Evolutionary conservation across 2,797 vertebrate species (phyloP).

Genomic region (Gephyroberyx darwinii): DNA sequence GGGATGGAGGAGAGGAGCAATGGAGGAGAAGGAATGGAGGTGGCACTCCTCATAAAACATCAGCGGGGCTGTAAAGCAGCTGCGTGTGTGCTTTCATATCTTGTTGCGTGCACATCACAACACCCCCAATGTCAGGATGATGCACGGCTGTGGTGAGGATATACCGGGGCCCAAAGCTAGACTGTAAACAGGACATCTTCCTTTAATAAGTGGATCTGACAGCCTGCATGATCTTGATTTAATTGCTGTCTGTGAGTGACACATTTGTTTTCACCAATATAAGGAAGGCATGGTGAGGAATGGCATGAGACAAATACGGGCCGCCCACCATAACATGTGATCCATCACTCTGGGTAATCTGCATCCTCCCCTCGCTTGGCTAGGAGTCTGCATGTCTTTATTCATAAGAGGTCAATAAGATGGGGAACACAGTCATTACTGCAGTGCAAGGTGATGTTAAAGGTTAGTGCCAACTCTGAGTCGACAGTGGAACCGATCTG

Average conservation of each 20-base stretch:
- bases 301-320: constrained; percentile 21
- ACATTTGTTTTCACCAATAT: constrained; percentile 39
- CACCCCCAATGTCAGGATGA: constrained; percentile 51
- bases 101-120: constrained; percentile 27
- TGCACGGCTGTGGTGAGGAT: constrained; percentile 42
- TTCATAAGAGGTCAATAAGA: not conserved
- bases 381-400: not conserved
- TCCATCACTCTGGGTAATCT: constrained; percentile 19
- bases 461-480: constrained; percentile 16
- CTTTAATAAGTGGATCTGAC: constrained; percentile 60
- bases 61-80: constrained; percentile 32
- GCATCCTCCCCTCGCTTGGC: not conserved
- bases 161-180: constrained; percentile 35
- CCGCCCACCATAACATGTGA: constrained; percentile 23
- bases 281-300: constrained; percentile 10
- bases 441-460: not conserved
- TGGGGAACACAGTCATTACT: not conserved
- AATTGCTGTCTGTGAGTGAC: constrained; percentile 53
- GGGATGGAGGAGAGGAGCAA: constrained; percentile 17
- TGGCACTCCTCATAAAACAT: constrained; percentile 31
- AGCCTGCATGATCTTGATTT: constrained; percentile 61
- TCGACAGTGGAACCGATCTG: not conserved
- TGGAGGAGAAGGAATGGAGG: constrained; percentile 17
- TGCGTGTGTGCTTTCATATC: constrained; percentile 27
- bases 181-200: constrained; percentile 50